A percentile compares a stretch with the other conserved stretches of the same genome.
phyloP scores from a whole-genome alignment of 2,113 vertebrate species.

The Pachyramphus minor region DNA sequence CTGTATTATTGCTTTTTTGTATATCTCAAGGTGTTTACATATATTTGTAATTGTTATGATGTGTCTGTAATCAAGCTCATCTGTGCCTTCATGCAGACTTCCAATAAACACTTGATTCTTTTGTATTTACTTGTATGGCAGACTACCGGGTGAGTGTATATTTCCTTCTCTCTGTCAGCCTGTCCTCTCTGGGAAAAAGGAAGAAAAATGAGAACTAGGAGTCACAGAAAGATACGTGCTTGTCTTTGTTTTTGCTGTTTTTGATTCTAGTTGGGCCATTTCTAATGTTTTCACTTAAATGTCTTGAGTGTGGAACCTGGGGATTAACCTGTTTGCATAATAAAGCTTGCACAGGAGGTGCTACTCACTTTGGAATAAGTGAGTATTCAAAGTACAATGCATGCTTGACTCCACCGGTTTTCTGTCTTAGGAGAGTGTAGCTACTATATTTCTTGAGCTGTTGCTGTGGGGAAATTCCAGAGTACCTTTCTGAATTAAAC shows the following conservation, averaged over 20 bases:
- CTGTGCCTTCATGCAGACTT: slow-evolving; percentile 64
- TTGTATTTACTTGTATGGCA: slow-evolving; percentile 43
- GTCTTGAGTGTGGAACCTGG: background rate
- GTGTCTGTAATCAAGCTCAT: slow-evolving; percentile 65
- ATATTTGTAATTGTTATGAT: slow-evolving; percentile 29
- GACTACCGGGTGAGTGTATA: background rate
- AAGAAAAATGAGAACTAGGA: background rate
- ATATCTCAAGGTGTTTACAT: slow-evolving; percentile 49
- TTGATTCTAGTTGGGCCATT: background rate
- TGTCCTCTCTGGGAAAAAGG: background rate
- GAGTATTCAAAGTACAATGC: background rate
- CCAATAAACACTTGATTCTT: slow-evolving; percentile 62
- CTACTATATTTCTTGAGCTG: background rate
- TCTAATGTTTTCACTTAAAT: background rate
- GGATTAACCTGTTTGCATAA: background rate
- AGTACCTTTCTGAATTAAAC: background rate
- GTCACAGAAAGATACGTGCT: background rate
- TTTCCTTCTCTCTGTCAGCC: background rate
- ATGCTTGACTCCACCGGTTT: background rate
- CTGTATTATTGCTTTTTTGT: slow-evolving; percentile 58
- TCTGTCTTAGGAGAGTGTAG: background rate
- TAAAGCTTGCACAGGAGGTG: background rate
- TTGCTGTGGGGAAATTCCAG: background rate
- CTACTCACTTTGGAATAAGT: background rate
- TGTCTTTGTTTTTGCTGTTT: background rate